Base-by-base conservation (phyloP, 2,797 vertebrate species). In the Hyperoplus immaculatus region DNA sequence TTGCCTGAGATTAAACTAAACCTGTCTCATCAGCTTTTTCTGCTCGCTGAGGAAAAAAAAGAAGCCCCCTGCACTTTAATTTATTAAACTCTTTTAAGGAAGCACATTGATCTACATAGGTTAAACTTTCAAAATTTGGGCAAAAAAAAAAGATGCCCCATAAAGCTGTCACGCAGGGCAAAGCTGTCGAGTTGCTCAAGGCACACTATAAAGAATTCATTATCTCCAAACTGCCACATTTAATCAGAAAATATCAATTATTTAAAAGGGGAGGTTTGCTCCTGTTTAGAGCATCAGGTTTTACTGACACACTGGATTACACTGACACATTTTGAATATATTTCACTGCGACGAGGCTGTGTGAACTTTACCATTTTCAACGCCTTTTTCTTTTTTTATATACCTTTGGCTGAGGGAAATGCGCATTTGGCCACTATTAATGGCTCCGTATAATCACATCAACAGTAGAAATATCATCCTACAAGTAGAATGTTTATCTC, bases 1-100 rank as follows among this genome's bases (percentile, higher is more conserved):
- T 99, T 99, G 98, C 98, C 97, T 99, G 97, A 99, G 98, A 99
- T 99, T 99, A 99, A 99, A 99, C 98, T 98, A 99, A 99, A 99
- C 98, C 98, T 99, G 98, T 99, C 98, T 99, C 98, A 99, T 99
- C 98, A 99, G 98, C 98, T 99, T 97, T 99, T 99, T 99, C 97
- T 98, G 97, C 97, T 96, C 96, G 89, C 96, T 95, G 96, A 94
- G 91, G 91, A 90, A 96, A 97, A 97, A 90, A 96, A 97, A 97
- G 96, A 97, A 96, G 95, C 97, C 97, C 96, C 95, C 96, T 98
- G 97, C 98, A 98, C 98, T 99, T 99, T 98, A 97, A 99, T 99
- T 98, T 99, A 99, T 99, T 98, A 99, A 99, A 99, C 97, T 99
- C 98, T 99, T 98, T 98, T 98, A 99, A 99, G 96, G 96, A 98